Evolutionary conservation across 2,888 invertebrate species (phyloP), one percentile per base, ranked within the genome.

Genomic region (Hartigia nigra): DNA sequence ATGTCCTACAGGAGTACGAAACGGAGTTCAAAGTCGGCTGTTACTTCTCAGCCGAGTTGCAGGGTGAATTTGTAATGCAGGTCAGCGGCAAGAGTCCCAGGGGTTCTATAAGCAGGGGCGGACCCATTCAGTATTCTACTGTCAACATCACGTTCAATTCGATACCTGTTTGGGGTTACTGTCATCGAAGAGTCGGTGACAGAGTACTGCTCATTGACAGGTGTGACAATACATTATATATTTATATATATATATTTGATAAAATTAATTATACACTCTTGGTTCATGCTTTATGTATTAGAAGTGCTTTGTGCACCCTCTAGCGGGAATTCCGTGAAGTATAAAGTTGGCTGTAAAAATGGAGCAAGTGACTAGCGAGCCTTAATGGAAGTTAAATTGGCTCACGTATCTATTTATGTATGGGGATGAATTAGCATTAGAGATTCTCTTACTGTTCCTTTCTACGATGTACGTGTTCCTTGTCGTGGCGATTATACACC

Each of bases 81-180:
- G 92, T 91, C 84, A 90, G 88, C 84, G 89, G 88, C 79, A 86
- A 86, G 82, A 88, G 87, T 81, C 86, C 85, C 79, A 86, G 83
- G 88, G 88, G 89, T 88, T 87, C 90, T 39, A 88, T 88, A 74
- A 91, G 91, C 82, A 90, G 91, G 12, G 91, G 91, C n/a, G 93
- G 92, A 83, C 92, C 92, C 79, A 93, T 95, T 80, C 93, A 93
- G 82, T 95, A 95, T 87, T 94, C 93, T 77, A 91, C 92, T 76
- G 92, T 95, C 79, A 94, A 93, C 86, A 93, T 95, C 82, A 94
- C 93, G n/a, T 93, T 92, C 79, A 94, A 94, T 84, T 93, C 94
- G 37, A 94, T 95, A 85, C 94, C 94, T 12, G 93, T 94, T 79
- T 95, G 95, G 94, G 95, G 95, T 31, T 93, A 93, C 84, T 95